Base-by-base conservation (phyloP, 2,888 invertebrate species). In the Scaptomyza flava region DNA sequence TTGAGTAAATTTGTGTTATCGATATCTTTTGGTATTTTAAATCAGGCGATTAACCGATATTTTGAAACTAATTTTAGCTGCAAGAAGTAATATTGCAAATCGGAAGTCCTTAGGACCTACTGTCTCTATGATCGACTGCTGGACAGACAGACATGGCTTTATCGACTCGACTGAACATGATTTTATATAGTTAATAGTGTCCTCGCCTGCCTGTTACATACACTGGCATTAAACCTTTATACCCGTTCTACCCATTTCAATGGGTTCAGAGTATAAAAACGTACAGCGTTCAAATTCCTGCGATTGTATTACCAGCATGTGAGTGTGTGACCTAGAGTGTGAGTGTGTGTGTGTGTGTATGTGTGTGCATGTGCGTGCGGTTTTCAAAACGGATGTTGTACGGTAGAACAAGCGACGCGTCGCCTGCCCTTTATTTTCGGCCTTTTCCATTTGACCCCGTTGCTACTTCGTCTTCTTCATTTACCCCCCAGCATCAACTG, bases 401-500 rank as follows among this genome's bases (percentile, higher is more conserved):
- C 80, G 74, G 69, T 41, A 59, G 48, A 57, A 52, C 62, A 61
- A 31, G 64, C 57, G 47, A 48, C 41, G 53, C 41, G 53, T 46
- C 43, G 59, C 46, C 68, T 63, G 51, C 63, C 63, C 56, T 31
- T 65, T 51, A 23, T 51, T 71, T 67, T 74, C 75, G 81, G 72
- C 77, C 83, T 82, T 87, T 82, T 87, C 74, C 87, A 85, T 85
- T 85, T 82, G 82, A 82, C 86, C 88, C 87, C 88, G 77, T 74
- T 82, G 71, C 77, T 65, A 56, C 83, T 72, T 78, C 65, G 64
- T 72, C 73, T 77, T 57, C 82, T 46, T 76, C 41, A 41, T 41
- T 41, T 41, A 14, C 27, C 27, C 17, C 41, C 14, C 41, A 52
- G 58, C 79, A 50, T 34, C 48, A 23, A n/a, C 38, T 27, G 47